Evolutionary conservation across 1,140 invertebrate species (phyloP), one percentile per base, ranked within the genome.

Genomic region (Leguminivora glycinivorella): DNA sequence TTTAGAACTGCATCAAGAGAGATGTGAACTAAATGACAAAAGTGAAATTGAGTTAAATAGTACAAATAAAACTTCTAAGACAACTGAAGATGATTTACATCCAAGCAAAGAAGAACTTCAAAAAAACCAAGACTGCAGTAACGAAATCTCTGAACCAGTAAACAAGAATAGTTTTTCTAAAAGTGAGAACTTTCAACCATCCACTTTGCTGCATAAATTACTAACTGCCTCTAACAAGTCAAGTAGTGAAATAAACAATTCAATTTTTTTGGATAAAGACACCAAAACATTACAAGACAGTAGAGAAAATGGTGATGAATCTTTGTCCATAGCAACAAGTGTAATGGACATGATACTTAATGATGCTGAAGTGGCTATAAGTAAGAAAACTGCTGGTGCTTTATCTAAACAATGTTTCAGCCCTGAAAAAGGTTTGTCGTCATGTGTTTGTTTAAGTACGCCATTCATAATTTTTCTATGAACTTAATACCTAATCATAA

Each of bases 261-360:
- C 67, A 34, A 58, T 25, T 70, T 66, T 17, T 4, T 25, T 56
- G 25, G 14, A 72, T 14, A 40, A 60, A 22, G 43, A 52, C n/a
- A 19, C 43, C 19, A 52, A 19, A 29, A 71, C 72, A 56, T 70
- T 70, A 5, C 22, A 25, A 56, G 66, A 56, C 0, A 40, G 43
- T 38, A 19, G 67, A 70, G 40, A 56, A 58, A 26, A 60, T 34
- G 25, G 38, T 56, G 72, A 76, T 3, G 75, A 81, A 25, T 60
- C 71, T 22, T 24, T 78, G 56, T 69, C 68, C 34, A 72, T 77
- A 17, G 69, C 74, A 25, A 70, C 75, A 3, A 76, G 75, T 80
- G 79, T 88, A 10, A 84, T 89, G 78, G 80, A 85, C 66, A 79
- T 87, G 75, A 86, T 87, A 47, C 38, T 88, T 2, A 81, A 69